Evolutionary conservation across 1,140 invertebrate species (phyloP), one percentile per base, ranked within the genome.

Genomic region (Tetragonula clypearis): DNA sequence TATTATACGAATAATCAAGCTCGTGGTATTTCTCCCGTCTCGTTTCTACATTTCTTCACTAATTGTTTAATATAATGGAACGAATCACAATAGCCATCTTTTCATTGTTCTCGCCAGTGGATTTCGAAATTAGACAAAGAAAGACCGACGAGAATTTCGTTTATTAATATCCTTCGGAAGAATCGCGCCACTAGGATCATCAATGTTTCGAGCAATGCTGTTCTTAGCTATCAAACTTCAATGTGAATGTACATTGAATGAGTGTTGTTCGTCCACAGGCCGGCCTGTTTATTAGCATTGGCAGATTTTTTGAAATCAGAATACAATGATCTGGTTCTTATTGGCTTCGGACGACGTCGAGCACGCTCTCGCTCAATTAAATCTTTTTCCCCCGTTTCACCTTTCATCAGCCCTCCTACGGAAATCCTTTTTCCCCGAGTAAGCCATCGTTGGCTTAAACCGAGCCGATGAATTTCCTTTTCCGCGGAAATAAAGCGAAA

Each of bases 301-400:
- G 30, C 19, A 19, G 26, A n/a, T 68, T 69, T 15, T 17, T 6
- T 8, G n/a, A 77, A 84, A 88, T 55, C 30, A 55, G 55, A 66
- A 79, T 81, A 65, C 66, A 82, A 86, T 68, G 49, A 58, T 77
- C 74, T 69, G 35, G 26, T 53, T 79, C 35, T 88, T 88, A 82
- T 88, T 82, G 79, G 56, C 77, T 73, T 82, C 78, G 23, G 53
- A 82, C 72, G 78, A 88, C 86, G 76, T 62, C 56, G 79, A 68
- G 84, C 58, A 53, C 62, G 71, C 72, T 81, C 86, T 86, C 88
- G 84, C 91, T 86, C 90, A 89, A 93, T 93, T 93, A 93, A 93
- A 88, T 88, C 88, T 91, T 88, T 90, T 87, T 79, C 83, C 90
- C 41, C 41, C 41, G 4, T 88, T 84, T 85, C 87, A 87, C 89